Conservation (phyloP, 2,797 vertebrate species). For the Pempheris klunzingeri region DNA sequence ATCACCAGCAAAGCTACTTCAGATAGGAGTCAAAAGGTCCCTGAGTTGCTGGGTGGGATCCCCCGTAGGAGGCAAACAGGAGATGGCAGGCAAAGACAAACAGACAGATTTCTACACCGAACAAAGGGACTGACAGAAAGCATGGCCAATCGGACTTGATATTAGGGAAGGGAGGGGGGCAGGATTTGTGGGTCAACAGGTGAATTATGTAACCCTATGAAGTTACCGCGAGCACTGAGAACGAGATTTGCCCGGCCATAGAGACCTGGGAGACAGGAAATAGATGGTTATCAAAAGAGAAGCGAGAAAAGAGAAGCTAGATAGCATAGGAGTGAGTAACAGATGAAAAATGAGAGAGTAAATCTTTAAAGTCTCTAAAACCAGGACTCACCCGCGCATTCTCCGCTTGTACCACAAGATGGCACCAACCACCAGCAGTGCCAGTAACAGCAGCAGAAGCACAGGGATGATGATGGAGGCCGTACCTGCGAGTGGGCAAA, state of each 20-base stretch:
- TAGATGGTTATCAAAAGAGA: constrained; percentile 80
- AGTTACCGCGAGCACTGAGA: constrained; percentile 88
- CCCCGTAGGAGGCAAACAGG: constrained; percentile 61
- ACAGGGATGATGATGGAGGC: constrained; percentile 91
- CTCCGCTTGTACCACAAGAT: constrained; percentile 95
- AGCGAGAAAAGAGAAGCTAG: constrained; percentile 57
- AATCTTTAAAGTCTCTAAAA: background rate
- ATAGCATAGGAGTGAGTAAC: constrained; percentile 55
- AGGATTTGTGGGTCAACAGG: constrained; percentile 57
- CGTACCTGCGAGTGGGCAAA: constrained; percentile 76
- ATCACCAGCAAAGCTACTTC: constrained; percentile 62
- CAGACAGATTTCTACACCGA: constrained; percentile 61
- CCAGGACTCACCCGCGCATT: constrained; percentile 91
- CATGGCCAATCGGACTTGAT: constrained; percentile 54
- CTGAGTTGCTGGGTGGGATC: constrained; percentile 64
- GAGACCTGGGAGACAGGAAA: constrained; percentile 88
- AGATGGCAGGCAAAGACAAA: constrained; percentile 73
- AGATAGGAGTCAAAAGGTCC: constrained; percentile 53
- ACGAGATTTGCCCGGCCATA: constrained; percentile 85
- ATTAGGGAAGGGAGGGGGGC: constrained; percentile 42
- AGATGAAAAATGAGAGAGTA: constrained; percentile 65
- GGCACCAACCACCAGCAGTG: constrained; percentile 88
- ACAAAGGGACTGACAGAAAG: constrained; percentile 61
- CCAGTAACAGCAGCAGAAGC: constrained; percentile 88
- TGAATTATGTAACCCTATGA: constrained; percentile 79